These are phyloP conservation scores for Cyprinodon variegatus DNA, from an alignment of 2,113 vertebrate genomes.

Conservation along the genomic window DNA sequence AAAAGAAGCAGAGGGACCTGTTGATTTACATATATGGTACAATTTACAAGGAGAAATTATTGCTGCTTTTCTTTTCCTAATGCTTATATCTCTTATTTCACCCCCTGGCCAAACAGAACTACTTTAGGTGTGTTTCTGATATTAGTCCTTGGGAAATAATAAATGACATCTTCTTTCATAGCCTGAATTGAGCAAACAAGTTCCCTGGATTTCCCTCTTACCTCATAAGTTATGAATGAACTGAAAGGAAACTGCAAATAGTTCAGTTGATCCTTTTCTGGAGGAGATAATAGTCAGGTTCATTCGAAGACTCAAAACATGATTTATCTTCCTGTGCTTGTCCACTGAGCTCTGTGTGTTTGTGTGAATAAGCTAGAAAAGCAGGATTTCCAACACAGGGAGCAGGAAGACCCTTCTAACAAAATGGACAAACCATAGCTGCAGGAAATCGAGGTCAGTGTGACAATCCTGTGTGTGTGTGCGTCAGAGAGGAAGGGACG, in stretches of 20 bases:
- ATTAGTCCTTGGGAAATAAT: background rate
- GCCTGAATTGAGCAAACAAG: background rate
- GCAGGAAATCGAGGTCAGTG: conserved; percentile 70
- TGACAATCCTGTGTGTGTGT: conserved; percentile 57
- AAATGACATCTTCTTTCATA: background rate
- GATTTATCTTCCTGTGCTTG: conserved; percentile 10
- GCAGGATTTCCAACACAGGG: conserved; percentile 61
- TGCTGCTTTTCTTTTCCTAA: background rate
- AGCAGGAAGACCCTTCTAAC: conserved; percentile 64
- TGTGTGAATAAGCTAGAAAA: conserved; percentile 65
- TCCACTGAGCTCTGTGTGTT: conserved; percentile 19
- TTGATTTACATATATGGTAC: conserved; percentile 28
- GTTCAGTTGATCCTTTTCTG: background rate
- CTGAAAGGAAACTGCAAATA: background rate
- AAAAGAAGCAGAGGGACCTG: conserved; percentile 62
- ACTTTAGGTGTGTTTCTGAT: conserved; percentile 3
- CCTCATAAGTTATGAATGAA: conserved; percentile 15
- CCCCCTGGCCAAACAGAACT: background rate
- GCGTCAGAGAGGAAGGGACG: background rate
- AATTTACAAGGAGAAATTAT: conserved; percentile 14
- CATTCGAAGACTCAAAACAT: background rate
- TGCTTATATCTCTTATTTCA: conserved; percentile 4
- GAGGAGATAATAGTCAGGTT: background rate
- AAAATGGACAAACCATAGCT: conserved; percentile 29
- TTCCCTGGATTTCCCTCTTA: background rate